These are phyloP conservation scores for Cephus sareptanus DNA, from an alignment of 2,888 invertebrate genomes.

Conservation along the genomic window DNA sequence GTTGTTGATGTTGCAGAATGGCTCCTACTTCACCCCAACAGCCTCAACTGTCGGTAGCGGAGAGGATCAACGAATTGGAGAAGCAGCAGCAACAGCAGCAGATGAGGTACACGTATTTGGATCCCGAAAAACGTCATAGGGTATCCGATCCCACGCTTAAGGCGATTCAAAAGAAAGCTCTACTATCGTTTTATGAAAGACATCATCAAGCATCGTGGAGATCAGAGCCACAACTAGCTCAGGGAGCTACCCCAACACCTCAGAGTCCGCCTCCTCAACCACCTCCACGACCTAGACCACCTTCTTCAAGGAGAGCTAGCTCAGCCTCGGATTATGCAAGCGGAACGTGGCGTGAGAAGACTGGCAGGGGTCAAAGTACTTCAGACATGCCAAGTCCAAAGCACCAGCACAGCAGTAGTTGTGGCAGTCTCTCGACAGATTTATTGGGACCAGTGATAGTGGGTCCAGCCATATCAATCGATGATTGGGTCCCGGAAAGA, in stretches of 20 bases:
- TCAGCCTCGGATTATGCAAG: conserved; percentile 77
- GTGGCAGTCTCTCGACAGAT: conserved; percentile 71
- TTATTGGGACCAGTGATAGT: conserved; percentile 73
- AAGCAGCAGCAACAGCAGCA: conserved; percentile 65
- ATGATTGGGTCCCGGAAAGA: conserved; percentile 79
- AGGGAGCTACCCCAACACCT: conserved; percentile 42
- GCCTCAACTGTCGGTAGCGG: conserved; percentile 69
- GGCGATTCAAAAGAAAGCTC: conserved; percentile 84
- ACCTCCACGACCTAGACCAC: conserved; percentile 66
- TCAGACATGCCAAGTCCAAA: conserved; percentile 58
- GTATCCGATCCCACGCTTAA: conserved; percentile 80
- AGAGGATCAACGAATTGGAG: conserved; percentile 68
- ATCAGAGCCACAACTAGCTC: conserved; percentile 71
- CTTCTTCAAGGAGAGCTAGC: conserved; percentile 72
- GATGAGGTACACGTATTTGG: conserved; percentile 75
- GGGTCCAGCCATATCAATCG: conserved; percentile 73
- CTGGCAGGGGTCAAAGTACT: conserved; percentile 44
- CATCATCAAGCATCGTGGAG: conserved; percentile 71
- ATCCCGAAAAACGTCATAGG: conserved; percentile 79
- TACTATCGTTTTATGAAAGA: conserved; percentile 83
- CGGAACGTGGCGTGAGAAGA: conserved; percentile 66
- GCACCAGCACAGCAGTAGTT: conserved; percentile 72
- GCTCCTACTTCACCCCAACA: conserved; percentile 57
- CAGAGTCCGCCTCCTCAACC: conserved; percentile 58
- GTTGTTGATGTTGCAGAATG: conserved; percentile 32